A percentile compares a stretch with the other conserved stretches of the same genome.
These are phyloP conservation scores for Papilio aristodemus DNA, from an alignment of 1,140 invertebrate species.

Conservation along the genomic window DNA sequence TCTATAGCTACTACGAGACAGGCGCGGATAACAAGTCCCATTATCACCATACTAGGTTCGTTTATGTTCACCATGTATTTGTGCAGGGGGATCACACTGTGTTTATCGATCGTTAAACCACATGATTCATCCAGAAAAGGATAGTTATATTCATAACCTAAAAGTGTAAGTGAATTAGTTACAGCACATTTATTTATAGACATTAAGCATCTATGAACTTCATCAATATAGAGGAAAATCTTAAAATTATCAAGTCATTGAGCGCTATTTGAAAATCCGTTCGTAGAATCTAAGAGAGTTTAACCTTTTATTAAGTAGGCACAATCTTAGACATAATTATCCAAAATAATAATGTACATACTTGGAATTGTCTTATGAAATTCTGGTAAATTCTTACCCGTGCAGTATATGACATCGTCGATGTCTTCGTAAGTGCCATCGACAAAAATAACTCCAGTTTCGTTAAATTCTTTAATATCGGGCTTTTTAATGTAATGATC, in stretches of 20 bases:
- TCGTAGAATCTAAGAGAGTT: background rate
- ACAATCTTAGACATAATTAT: too few species aligned
- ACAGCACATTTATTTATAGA: too few species aligned
- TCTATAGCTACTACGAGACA: constrained; percentile 49
- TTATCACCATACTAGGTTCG: constrained; percentile 86
- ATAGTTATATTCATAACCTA: constrained; percentile 85
- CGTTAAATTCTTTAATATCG: constrained; percentile 82
- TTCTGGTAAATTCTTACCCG: constrained; percentile 79
- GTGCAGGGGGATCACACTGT: constrained; percentile 86
- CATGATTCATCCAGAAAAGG: constrained; percentile 85
- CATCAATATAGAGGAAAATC: too few species aligned
- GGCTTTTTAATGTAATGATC: constrained; percentile 83
- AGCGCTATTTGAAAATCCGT: too few species aligned
- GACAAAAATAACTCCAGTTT: constrained; percentile 82
- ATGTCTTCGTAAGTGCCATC: constrained; percentile 83
- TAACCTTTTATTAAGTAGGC: too few species aligned
- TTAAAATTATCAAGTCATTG: too few species aligned
- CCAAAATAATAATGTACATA: background rate
- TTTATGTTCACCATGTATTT: constrained; percentile 88
- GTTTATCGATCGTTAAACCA: constrained; percentile 81
- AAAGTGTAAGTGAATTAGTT: constrained; percentile 28
- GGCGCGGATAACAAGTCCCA: constrained; percentile 83
- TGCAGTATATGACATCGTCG: constrained; percentile 90
- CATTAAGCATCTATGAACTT: too few species aligned
- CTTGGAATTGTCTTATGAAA: background rate